Percentiles rank a stretch among this genome's conserved stretches.
phyloP scores from a whole-genome alignment of 2,888 invertebrate genomes.

The Agrypnus murinus region DNA sequence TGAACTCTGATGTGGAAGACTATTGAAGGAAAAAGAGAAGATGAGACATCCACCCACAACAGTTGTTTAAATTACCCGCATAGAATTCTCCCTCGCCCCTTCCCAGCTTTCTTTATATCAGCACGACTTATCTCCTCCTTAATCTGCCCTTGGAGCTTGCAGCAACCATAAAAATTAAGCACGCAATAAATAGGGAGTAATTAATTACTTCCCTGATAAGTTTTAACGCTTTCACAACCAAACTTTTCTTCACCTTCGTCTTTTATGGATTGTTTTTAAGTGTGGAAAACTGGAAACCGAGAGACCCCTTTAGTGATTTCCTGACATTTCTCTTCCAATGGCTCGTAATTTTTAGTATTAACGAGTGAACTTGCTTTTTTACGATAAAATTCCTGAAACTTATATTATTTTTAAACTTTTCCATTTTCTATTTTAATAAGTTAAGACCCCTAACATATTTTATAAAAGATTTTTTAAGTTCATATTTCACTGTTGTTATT shows the following conservation, averaged over 20 bases:
- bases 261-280: conserved; percentile 21
- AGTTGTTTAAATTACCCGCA: conserved; percentile 31
- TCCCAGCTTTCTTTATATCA: conserved; percentile 18
- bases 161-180: conserved; percentile 30
- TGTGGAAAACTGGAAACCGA: conserved; percentile 3
- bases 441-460: too few species aligned
- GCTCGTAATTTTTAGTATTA: conserved; percentile 23
- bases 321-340: conserved; percentile 4
- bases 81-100: conserved; percentile 19
- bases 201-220: conserved; percentile 31
- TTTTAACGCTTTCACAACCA: conserved; percentile 12
- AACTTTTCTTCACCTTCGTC: conserved; percentile 26
- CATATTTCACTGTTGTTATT: too few species aligned
- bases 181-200: conserved; percentile 25
- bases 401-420: too few species aligned
- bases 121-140: conserved; percentile 20
- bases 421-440: too few species aligned
- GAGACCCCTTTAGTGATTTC: conserved; percentile 11
- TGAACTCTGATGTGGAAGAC: too few species aligned
- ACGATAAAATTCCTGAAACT: neutral
- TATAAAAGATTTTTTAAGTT: too few species aligned
- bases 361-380: conserved; percentile 3
- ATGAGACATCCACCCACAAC: conserved; percentile 4
- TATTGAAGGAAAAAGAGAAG: conserved; percentile 18
- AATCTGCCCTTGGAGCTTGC: conserved; percentile 30